phyloP scores from a whole-genome alignment of 2,113 vertebrate genomes.

The Trogon surrucura region DNA sequence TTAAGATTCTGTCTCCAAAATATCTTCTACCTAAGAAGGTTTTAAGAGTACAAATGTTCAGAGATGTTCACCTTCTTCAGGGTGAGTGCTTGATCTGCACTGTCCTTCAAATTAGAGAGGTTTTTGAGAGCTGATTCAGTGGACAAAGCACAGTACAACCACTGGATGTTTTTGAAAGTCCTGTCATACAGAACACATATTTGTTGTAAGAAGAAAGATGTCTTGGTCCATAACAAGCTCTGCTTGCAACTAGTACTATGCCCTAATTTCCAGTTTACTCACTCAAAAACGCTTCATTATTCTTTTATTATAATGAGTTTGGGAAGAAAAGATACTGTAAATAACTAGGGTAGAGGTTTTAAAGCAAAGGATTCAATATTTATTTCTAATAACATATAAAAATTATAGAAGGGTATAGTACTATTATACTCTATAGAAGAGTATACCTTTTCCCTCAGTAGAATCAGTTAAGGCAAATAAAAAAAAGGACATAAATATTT shows the following conservation, averaged over 20 bases:
- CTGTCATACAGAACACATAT: neutral
- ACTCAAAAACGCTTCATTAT: neutral
- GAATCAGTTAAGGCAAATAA: neutral
- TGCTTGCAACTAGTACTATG: neutral
- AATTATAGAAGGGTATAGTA: neutral
- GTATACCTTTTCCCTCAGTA: neutral
- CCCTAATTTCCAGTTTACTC: neutral
- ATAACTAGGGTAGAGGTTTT: neutral
- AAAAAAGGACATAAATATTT: neutral
- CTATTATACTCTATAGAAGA: too few species aligned
- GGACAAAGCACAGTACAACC: neutral
- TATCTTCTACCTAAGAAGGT: neutral
- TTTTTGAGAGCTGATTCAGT: neutral
- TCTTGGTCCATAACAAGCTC: neutral
- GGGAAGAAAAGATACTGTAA: neutral
- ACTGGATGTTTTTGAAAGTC: neutral
- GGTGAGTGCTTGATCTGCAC: neutral
- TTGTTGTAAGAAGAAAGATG: neutral
- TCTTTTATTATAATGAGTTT: neutral
- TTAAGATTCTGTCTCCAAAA: neutral
- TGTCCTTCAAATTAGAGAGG: neutral
- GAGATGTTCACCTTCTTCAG: neutral
- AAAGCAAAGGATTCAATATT: neutral
- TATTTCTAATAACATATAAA: neutral
- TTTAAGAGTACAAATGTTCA: neutral